Base-by-base conservation (phyloP, 2,888 invertebrate genomes). In the Agrotis exclamationis region DNA sequence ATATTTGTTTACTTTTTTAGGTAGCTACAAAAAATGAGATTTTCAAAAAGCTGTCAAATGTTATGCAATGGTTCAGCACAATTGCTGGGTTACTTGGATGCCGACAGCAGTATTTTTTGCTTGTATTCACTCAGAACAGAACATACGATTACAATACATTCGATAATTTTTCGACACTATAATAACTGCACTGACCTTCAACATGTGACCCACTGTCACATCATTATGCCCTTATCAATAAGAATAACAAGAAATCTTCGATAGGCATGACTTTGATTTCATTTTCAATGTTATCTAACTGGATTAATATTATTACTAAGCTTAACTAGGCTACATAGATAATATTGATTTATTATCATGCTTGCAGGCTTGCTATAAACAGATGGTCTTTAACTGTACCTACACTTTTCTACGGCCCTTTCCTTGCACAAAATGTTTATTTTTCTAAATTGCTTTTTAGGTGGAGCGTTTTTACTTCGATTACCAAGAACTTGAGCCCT, bases 201-300 rank as follows among this genome's bases (percentile, higher is more conserved):
- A 86, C 91, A 94, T 93, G 92, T 95, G 94, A 95, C 93, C 89
- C 90, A 78, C 83, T 89, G 88, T 89, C 88, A 87, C 82, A 82
- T 82, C 62, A 67, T 54, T 75, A 74, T 60, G 65, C 63, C 77
- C 80, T 85, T 86, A 87, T 85, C 88, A 85, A 58, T 24, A 58
- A 20, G 0, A 63, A 70, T 48, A 59, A 60, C 48, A 71, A 48
- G 22, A 76, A 82, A 75, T 83, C 57, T 71, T 56, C 48, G 66
- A 63, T 63, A 65, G 45, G 39, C 28, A 50, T 77, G 58, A 68
- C 71, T 71, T 81, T 79, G 81, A 81, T 79, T 79, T 79, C 77
- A 81, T 79, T 79, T 76, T 28, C 48, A 57, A 67, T 72, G 20
- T 64, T 76, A 78, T 77, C 66, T 70, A 70, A 62, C 48, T 74